Conservation (phyloP, 2,888 invertebrate species). For the Erebia aethiops region DNA sequence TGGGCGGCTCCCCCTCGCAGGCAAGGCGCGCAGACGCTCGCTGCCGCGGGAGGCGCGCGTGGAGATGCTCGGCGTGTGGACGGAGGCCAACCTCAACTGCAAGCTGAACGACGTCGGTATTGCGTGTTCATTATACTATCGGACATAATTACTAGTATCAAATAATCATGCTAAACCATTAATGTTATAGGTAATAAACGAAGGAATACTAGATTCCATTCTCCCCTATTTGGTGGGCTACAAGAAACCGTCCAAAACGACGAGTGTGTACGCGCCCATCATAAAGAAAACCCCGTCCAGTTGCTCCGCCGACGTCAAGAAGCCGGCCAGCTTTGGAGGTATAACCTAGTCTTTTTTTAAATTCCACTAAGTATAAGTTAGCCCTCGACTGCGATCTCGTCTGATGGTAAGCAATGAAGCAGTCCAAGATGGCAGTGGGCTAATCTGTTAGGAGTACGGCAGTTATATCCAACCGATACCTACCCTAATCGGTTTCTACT, state of each 20-base stretch:
- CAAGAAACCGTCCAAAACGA: slow-evolving; percentile 79
- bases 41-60: slow-evolving; percentile 65
- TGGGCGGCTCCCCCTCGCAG: slow-evolving; percentile 44
- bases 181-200: slow-evolving; percentile 87
- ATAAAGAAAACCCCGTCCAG: slow-evolving; percentile 76
- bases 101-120: slow-evolving; percentile 76
- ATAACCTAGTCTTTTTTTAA: not conserved
- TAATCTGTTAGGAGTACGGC: no score
- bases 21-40: slow-evolving; percentile 55
- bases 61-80: slow-evolving; percentile 78
- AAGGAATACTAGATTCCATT: slow-evolving; percentile 92
- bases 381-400: no score
- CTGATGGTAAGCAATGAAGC: no score
- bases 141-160: no score
- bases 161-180: not conserved
- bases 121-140: no score
- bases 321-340: slow-evolving; percentile 80
- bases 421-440: no score
- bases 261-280: slow-evolving; percentile 77
- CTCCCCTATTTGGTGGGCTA: slow-evolving; percentile 87
- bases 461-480: no score
- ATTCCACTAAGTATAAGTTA: no score
- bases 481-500: no score
- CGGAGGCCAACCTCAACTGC: slow-evolving; percentile 77
- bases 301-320: slow-evolving; percentile 69